These are phyloP conservation scores for Thereva nobilitata DNA, from an alignment of 2,888 invertebrate species.

Conservation along the genomic window DNA sequence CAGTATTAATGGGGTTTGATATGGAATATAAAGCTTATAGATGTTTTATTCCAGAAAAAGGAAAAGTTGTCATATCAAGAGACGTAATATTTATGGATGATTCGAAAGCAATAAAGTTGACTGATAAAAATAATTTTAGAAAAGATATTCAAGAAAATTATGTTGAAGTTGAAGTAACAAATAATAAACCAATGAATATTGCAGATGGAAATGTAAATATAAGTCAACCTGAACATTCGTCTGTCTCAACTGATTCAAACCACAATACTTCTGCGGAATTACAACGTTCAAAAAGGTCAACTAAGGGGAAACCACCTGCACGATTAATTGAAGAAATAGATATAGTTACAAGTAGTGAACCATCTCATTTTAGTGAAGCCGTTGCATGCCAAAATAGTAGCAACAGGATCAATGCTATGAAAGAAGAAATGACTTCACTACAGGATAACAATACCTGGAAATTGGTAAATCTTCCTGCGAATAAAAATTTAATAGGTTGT, in stretches of 20 bases:
- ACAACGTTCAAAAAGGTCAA: constrained; percentile 16
- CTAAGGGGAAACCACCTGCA: constrained; percentile 36
- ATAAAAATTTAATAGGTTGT: constrained; percentile 41
- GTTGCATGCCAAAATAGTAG: constrained; percentile 6
- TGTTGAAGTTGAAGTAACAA: too few species aligned
- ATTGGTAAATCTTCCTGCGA: constrained; percentile 40
- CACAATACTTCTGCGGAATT: background rate
- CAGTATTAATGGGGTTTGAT: constrained; percentile 43
- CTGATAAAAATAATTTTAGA: too few species aligned
- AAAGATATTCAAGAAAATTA: too few species aligned
- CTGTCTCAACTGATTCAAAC: too few species aligned
- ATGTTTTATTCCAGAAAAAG: constrained; percentile 35
- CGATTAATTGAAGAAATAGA: constrained; percentile 35
- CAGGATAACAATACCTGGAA: constrained; percentile 43
- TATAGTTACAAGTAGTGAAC: constrained; percentile 3
- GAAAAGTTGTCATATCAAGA: constrained; percentile 36
- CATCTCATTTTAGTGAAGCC: background rate
- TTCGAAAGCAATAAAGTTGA: background rate
- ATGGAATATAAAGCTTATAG: constrained; percentile 43
- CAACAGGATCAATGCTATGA: constrained; percentile 44
- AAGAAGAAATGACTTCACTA: constrained; percentile 44
- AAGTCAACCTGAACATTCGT: too few species aligned
- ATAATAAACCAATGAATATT: too few species aligned
- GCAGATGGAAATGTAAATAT: too few species aligned
- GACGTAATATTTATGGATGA: constrained; percentile 29